phyloP scores from a whole-genome alignment of 2,113 vertebrate species.

The Trichechus manatus region DNA sequence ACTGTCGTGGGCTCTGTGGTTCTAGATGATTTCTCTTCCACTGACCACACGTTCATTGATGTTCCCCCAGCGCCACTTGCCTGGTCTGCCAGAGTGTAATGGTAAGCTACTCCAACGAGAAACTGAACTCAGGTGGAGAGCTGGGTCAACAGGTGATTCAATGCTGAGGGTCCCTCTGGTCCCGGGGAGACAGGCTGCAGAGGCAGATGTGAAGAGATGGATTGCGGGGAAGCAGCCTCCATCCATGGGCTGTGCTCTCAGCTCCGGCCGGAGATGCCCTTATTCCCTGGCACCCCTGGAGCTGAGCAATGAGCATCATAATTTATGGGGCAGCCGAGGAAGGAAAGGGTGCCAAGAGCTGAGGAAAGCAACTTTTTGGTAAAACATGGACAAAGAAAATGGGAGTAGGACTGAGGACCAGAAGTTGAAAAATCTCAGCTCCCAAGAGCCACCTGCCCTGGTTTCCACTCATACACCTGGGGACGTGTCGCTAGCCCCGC shows the following conservation, averaged over 20 bases:
- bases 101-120: background rate
- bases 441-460: background rate
- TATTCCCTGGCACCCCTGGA: constrained; percentile 24
- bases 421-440: background rate
- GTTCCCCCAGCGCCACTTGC: background rate
- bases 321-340: constrained; percentile 33
- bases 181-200: background rate
- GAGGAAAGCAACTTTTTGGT: constrained; percentile 73
- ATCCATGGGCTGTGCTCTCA: background rate
- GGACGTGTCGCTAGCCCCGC: background rate
- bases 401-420: background rate
- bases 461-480: background rate
- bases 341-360: constrained; percentile 68
- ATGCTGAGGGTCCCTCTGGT: background rate
- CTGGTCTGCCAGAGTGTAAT: background rate
- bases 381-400: constrained; percentile 8
- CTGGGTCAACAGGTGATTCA: constrained; percentile 49
- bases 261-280: background rate
- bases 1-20: constrained; percentile 15
- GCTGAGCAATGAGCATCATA: background rate
- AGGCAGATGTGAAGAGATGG: background rate
- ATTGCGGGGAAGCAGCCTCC: background rate
- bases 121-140: background rate
- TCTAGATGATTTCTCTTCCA: constrained; percentile 62
- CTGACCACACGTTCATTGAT: constrained; percentile 74